Percentiles rank a stretch among this genome's conserved stretches.
Conservation (phyloP, 2,888 invertebrate genomes). For the Cryptus viduatorius region DNA sequence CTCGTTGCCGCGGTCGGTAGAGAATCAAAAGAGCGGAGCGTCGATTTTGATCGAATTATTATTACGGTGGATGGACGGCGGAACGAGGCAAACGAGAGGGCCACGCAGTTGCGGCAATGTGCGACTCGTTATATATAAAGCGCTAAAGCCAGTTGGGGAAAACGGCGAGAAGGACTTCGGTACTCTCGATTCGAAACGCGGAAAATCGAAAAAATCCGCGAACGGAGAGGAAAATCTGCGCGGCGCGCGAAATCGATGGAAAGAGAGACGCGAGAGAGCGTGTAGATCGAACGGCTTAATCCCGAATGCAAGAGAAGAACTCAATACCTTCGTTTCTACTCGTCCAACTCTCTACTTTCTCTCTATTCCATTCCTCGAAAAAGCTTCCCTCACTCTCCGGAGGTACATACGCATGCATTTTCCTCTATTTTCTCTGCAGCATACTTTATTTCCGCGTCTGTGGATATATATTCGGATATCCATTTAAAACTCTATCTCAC, state of each 20-base stretch:
- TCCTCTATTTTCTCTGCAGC: slow-evolving; percentile 73
- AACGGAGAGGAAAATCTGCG: slow-evolving; percentile 52
- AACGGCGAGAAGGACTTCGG: slow-evolving; percentile 44
- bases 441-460: background rate
- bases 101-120: slow-evolving; percentile 16
- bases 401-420: slow-evolving; percentile 43
- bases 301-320: slow-evolving; percentile 74
- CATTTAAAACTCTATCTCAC: slow-evolving; percentile 1
- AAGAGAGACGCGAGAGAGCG: slow-evolving; percentile 45
- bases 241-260: slow-evolving; percentile 37
- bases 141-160: slow-evolving; percentile 34
- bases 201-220: slow-evolving; percentile 75
- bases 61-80: background rate
- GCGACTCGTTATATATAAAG: slow-evolving; percentile 49
- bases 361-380: slow-evolving; percentile 37
- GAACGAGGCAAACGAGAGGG: slow-evolving; percentile 15
- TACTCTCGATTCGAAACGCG: slow-evolving; percentile 48
- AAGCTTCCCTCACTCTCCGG: slow-evolving; percentile 64
- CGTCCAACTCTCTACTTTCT: slow-evolving; percentile 11
- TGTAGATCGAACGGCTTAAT: slow-evolving; percentile 76
- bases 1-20: slow-evolving; percentile 35
- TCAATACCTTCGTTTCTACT: slow-evolving; percentile 64
- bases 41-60: slow-evolving; percentile 58
- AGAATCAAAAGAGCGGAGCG: slow-evolving; percentile 44
- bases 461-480: slow-evolving; percentile 21